phyloP scores from a whole-genome alignment of 2,797 vertebrate genomes.

The Gymnocypris eckloni region DNA sequence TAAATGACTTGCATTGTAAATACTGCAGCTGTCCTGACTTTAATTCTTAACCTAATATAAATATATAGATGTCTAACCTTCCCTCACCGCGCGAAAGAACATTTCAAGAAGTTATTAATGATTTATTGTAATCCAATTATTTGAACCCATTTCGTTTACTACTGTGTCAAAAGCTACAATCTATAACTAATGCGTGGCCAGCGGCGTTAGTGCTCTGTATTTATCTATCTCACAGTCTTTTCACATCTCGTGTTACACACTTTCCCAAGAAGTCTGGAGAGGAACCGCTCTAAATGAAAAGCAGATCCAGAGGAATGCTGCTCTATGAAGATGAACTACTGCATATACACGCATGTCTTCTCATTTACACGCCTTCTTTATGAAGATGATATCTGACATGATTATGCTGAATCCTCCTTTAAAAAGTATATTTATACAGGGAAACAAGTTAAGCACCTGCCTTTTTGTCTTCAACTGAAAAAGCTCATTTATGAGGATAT shows the following conservation, averaged over 20 bases:
- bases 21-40: not conserved
- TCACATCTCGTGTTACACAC: slow-evolving; percentile 80
- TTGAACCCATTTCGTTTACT: slow-evolving; percentile 65
- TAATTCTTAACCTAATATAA: not conserved
- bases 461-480: not conserved
- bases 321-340: slow-evolving; percentile 26
- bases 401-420: not conserved
- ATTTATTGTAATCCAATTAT: slow-evolving; percentile 70
- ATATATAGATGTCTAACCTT: slow-evolving; percentile 4
- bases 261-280: slow-evolving; percentile 75
- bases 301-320: slow-evolving; percentile 74
- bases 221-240: slow-evolving; percentile 70
- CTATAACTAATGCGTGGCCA: slow-evolving; percentile 71
- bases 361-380: not conserved
- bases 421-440: not conserved
- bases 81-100: not conserved
- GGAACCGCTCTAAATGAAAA: slow-evolving; percentile 84
- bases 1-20: not conserved
- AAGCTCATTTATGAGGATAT: not conserved
- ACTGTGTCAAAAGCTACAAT: slow-evolving; percentile 73
- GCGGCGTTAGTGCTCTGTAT: slow-evolving; percentile 73
- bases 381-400: not conserved
- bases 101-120: slow-evolving; percentile 40
- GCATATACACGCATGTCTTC: not conserved
- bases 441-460: slow-evolving; percentile 6